Conservation (phyloP, 2,888 invertebrate species). For the Nezara viridula region DNA sequence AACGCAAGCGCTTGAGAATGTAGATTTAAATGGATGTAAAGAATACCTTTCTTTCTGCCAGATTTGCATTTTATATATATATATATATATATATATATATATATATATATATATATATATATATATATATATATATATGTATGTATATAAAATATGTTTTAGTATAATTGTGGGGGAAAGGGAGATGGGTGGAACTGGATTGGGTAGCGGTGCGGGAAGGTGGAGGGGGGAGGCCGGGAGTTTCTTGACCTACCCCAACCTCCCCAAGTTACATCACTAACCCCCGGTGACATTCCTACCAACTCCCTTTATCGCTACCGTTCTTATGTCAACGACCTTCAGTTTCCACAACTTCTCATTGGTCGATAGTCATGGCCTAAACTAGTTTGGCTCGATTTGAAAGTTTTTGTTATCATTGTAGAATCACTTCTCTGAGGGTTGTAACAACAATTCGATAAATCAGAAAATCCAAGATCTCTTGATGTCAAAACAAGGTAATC, state of each 20-base stretch:
- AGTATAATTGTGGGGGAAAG: neutral
- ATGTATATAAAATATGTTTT: neutral
- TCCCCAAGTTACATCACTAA: slow-evolving; percentile 44
- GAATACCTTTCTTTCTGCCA: too few species aligned
- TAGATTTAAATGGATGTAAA: too few species aligned
- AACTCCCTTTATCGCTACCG: neutral
- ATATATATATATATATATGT: too few species aligned
- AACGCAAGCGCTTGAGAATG: too few species aligned
- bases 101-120: too few species aligned
- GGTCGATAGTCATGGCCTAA: neutral
- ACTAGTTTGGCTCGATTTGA: neutral
- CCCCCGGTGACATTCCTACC: slow-evolving; percentile 52
- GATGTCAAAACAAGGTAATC: neutral
- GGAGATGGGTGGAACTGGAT: neutral
- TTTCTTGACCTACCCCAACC: slow-evolving; percentile 59
- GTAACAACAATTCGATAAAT: neutral
- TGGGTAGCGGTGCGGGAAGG: slow-evolving; percentile 31
- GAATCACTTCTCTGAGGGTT: neutral
- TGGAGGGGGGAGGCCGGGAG: slow-evolving; percentile 15
- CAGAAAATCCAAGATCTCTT: neutral
- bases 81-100: too few species aligned
- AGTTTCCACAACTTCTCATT: neutral
- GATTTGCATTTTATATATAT: too few species aligned
- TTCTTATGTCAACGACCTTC: slow-evolving; percentile 33
- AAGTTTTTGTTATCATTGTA: neutral